Percentiles rank a stretch among this genome's conserved stretches.
These are phyloP conservation scores for Ellobius talpinus DNA, from an alignment of 2,113 vertebrate genomes.

Conservation along the genomic window DNA sequence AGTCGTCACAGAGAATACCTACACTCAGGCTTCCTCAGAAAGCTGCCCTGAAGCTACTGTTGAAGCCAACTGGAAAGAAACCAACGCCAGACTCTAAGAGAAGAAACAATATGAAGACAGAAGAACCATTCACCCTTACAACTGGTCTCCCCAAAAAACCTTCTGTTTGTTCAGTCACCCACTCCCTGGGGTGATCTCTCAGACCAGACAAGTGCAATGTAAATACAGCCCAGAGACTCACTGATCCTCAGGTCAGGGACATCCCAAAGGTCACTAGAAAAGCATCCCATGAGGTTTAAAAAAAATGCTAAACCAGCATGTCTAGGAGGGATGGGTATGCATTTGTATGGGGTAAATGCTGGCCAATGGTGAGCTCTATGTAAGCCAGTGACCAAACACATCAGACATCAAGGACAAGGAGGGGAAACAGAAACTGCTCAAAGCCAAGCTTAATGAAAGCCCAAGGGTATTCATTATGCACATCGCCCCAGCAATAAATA, in stretches of 20 bases:
- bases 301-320: not conserved
- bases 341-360: conserved; percentile 31
- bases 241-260: not conserved
- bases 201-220: not conserved
- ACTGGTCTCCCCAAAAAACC: not conserved
- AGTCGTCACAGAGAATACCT: not conserved
- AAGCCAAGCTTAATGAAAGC: conserved; percentile 77
- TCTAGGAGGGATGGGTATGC: conserved; percentile 7
- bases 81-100: not conserved
- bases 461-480: conserved; percentile 77
- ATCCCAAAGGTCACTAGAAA: conserved; percentile 1
- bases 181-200: not conserved
- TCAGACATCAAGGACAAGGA: conserved; percentile 68
- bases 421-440: conserved; percentile 73
- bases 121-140: not conserved
- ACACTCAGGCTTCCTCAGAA: not conserved
- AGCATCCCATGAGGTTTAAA: not conserved
- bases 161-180: not conserved
- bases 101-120: not conserved
- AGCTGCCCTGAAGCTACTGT: not conserved
- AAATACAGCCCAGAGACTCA: not conserved
- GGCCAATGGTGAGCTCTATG: conserved; percentile 40
- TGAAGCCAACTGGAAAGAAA: not conserved
- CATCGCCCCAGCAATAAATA: conserved; percentile 72
- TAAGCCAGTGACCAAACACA: conserved; percentile 63